Conservation (phyloP, 2,797 vertebrate species). For the Oreortyx pictus region DNA sequence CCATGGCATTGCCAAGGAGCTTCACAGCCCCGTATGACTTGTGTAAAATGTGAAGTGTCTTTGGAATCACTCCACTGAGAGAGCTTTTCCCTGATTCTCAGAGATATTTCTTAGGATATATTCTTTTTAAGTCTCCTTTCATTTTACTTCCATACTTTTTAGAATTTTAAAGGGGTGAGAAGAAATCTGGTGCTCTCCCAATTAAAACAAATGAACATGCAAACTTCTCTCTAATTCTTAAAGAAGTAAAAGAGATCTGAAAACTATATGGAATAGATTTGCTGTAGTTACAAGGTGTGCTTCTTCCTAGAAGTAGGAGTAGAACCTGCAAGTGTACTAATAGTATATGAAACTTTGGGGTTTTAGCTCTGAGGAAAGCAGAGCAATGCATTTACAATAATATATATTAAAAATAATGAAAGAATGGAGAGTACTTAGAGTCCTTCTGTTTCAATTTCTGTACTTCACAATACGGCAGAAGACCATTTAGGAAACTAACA, state of each 20-base stretch:
- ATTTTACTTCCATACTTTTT: neutral
- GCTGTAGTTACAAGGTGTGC: neutral
- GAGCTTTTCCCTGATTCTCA: slow-evolving; percentile 28
- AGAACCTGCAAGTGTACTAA: neutral
- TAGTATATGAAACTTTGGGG: neutral
- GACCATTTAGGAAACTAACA: neutral
- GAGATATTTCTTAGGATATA: slow-evolving; percentile 16
- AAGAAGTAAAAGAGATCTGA: neutral
- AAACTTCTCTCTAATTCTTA: neutral
- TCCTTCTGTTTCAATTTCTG: neutral
- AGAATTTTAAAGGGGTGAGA: neutral
- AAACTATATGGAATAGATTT: neutral
- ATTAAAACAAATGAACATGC: neutral
- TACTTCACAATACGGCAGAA: neutral
- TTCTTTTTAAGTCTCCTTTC: slow-evolving; percentile 18
- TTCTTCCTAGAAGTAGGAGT: neutral
- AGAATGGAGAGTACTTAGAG: neutral
- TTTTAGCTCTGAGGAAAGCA: neutral
- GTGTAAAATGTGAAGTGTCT: slow-evolving; percentile 38
- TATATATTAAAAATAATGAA: neutral
- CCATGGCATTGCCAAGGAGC: neutral
- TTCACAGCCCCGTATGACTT: slow-evolving; percentile 42
- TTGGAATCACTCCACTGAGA: slow-evolving; percentile 48
- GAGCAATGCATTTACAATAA: neutral
- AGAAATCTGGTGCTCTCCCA: neutral